Percentiles rank a stretch among this genome's conserved stretches.
phyloP scores from a whole-genome alignment of 2,113 vertebrate species.

The Girardinichthys multiradiatus region DNA sequence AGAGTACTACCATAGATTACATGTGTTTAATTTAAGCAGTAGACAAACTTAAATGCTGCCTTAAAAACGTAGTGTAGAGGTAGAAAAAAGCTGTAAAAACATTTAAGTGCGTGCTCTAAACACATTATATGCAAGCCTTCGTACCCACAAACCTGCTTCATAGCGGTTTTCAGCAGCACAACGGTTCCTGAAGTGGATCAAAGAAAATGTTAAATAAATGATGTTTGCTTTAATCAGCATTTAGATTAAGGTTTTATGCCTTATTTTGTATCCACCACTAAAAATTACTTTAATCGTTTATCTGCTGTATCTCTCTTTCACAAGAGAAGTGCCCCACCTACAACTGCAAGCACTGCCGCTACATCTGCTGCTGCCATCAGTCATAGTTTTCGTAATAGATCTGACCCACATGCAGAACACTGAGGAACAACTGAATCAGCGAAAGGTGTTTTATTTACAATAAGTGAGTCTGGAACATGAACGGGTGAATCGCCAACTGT shows the following conservation, averaged over 20 bases:
- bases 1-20: too few species aligned
- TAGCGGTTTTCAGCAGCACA: neutral
- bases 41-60: neutral
- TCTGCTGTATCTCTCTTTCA: constrained; percentile 32
- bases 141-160: neutral
- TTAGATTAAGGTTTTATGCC: constrained; percentile 14
- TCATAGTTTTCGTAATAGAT: too few species aligned
- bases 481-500: too few species aligned
- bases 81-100: constrained; percentile 9
- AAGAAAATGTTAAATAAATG: neutral
- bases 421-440: too few species aligned
- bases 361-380: constrained; percentile 34
- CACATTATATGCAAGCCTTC: neutral
- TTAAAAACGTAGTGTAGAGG: neutral
- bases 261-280: constrained; percentile 25
- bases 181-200: neutral
- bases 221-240: constrained; percentile 18
- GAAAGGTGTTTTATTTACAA: too few species aligned
- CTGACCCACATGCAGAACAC: too few species aligned
- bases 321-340: constrained; percentile 46
- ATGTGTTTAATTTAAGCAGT: neutral
- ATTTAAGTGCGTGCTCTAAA: constrained; percentile 12
- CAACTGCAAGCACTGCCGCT: constrained; percentile 10
- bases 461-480: too few species aligned
- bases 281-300: constrained; percentile 51